A percentile compares a stretch with the other conserved stretches of the same genome.
These are phyloP conservation scores for Chaenogobius annularis DNA, from an alignment of 2,113 vertebrate species.

Conservation along the genomic window DNA sequence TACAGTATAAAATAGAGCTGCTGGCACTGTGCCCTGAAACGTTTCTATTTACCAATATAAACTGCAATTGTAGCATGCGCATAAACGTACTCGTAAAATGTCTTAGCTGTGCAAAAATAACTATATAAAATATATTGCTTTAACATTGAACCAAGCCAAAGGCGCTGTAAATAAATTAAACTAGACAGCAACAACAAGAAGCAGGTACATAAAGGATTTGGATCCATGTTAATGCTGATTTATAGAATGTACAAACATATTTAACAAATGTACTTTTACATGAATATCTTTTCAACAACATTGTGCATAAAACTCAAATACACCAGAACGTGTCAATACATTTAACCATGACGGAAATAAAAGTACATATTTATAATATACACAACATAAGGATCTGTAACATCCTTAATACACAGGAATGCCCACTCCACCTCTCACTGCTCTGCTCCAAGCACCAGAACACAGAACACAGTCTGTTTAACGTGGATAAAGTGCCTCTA, in stretches of 20 bases:
- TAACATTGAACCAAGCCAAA: slow-evolving; percentile 86
- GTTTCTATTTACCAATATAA: slow-evolving; percentile 69
- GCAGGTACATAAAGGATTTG: slow-evolving; percentile 70
- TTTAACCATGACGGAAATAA: slow-evolving; percentile 73
- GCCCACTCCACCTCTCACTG: slow-evolving; percentile 41
- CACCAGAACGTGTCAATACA: slow-evolving; percentile 72
- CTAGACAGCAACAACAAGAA: slow-evolving; percentile 84
- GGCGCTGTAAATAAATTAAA: slow-evolving; percentile 91
- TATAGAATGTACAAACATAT: slow-evolving; percentile 81
- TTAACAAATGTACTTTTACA: slow-evolving; percentile 68
- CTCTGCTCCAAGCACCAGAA: slow-evolving; percentile 65
- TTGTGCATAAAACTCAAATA: slow-evolving; percentile 74
- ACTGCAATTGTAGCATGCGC: slow-evolving; percentile 76
- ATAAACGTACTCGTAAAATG: slow-evolving; percentile 75
- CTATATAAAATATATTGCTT: slow-evolving; percentile 91
- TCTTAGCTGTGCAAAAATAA: slow-evolving; percentile 95
- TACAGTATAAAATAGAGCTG: slow-evolving; percentile 75
- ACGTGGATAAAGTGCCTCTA: slow-evolving; percentile 70
- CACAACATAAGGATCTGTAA: slow-evolving; percentile 68
- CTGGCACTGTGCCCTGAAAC: slow-evolving; percentile 55
- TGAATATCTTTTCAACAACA: slow-evolving; percentile 73
- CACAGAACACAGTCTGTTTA: slow-evolving; percentile 27
- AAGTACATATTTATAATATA: slow-evolving; percentile 73
- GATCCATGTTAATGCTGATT: slow-evolving; percentile 73
- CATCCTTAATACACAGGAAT: slow-evolving; percentile 72